Percentiles rank a stretch among this genome's conserved stretches.
These are phyloP conservation scores for Entosphenus tridentatus DNA, from an alignment of 2,113 vertebrate species.

Conservation along the genomic window DNA sequence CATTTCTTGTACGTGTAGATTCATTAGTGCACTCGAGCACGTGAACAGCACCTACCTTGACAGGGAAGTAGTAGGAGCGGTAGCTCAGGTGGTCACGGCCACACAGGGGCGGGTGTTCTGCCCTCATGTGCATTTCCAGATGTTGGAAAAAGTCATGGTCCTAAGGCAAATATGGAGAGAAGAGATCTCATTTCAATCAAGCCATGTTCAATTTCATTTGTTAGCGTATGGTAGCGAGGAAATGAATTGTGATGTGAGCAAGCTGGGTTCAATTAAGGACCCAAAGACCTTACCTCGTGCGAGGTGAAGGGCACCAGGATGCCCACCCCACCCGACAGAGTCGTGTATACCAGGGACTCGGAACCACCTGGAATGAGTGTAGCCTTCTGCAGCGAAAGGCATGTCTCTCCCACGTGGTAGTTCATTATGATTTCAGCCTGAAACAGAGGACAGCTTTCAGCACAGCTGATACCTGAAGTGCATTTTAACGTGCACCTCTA, in stretches of 20 bases:
- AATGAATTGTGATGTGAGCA: too few relatives aligned
- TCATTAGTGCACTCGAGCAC: too few relatives aligned
- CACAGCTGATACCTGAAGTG: too few relatives aligned
- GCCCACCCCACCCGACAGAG: constrained; percentile 75
- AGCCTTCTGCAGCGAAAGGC: constrained; percentile 86
- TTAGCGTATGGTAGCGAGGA: too few relatives aligned
- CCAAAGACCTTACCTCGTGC: constrained; percentile 42
- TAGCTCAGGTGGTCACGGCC: constrained; percentile 93
- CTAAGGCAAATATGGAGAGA: constrained; percentile 18
- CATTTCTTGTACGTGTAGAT: too few relatives aligned
- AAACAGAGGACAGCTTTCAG: constrained; percentile 6
- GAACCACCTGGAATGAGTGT: constrained; percentile 86
- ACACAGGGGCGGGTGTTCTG: constrained; percentile 82
- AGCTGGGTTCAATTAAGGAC: too few relatives aligned
- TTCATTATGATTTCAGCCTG: constrained; percentile 90
- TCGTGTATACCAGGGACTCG: constrained; percentile 86
- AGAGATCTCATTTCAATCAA: too few relatives aligned
- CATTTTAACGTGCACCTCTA: too few relatives aligned
- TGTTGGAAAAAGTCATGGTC: constrained; percentile 98
- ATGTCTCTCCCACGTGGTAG: constrained; percentile 78
- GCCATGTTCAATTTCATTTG: too few relatives aligned
- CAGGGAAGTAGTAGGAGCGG: constrained; percentile 91
- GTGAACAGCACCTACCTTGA: constrained; percentile 40
- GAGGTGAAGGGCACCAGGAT: constrained; percentile 93
- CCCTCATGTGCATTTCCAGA: constrained; percentile 89